A percentile compares a stretch with the other conserved stretches of the same genome.
These are phyloP conservation scores for Fissipunctia ypsillon DNA, from an alignment of 2,888 invertebrate species.

Conservation along the genomic window DNA sequence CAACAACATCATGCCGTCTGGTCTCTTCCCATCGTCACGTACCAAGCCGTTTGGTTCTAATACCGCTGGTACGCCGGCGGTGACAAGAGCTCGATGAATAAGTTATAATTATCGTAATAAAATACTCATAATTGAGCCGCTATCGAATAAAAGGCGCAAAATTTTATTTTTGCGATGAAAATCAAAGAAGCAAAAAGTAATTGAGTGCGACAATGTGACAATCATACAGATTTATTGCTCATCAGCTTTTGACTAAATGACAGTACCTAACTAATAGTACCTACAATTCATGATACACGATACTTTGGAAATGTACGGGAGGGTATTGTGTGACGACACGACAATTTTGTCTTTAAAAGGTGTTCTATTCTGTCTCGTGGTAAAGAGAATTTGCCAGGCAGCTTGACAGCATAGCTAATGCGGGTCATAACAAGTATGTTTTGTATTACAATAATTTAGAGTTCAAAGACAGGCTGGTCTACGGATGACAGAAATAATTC, in stretches of 20 bases:
- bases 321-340: neutral
- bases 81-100: no score
- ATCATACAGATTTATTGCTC: conserved; percentile 37
- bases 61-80: no score
- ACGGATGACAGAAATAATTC: no score
- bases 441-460: no score
- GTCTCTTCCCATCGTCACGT: no score
- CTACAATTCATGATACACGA: conserved; percentile 43
- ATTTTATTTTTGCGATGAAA: neutral
- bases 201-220: conserved; percentile 5
- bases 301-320: conserved; percentile 36
- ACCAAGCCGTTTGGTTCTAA: no score
- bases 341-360: neutral
- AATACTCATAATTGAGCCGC: neutral
- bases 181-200: conserved; percentile 16
- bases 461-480: no score
- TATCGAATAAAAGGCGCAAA: neutral
- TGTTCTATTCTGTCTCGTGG: neutral
- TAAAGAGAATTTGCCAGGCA: neutral
- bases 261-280: neutral
- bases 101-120: neutral
- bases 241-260: conserved; percentile 16
- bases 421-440: no score
- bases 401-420: no score
- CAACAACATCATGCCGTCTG: no score